Evolutionary conservation across 2,888 invertebrate genomes (phyloP), one percentile per base, ranked within the genome.

Genomic region (Stegana nigrithorax): DNA sequence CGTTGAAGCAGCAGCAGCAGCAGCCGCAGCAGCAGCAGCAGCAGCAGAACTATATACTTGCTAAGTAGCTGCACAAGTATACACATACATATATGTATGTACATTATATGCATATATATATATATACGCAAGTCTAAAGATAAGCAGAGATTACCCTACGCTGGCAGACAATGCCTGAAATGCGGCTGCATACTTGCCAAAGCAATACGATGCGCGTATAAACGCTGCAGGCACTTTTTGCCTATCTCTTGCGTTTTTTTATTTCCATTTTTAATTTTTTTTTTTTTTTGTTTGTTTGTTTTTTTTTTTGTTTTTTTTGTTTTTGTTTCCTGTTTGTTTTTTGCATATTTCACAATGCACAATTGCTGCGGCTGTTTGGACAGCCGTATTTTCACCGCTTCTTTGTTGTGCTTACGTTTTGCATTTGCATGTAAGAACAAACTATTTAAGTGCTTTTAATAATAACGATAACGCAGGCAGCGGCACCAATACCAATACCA

Each of bases 361-460:
- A 12, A 17, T 17, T 42, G 12, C 14, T 57, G 39, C 4, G 14
- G 10, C 19, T n/a, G 42, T n/a, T n/a, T n/a, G n/a, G n/a, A n/a
- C 26, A 57, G 60, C 50, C 26, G 26, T n/a, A 58, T 56, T 71
- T 65, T 67, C 59, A n/a, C n/a, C n/a, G n/a, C n/a, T n/a, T n/a
- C n/a, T n/a, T n/a, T n/a, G n/a, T n/a, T n/a, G n/a, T 71, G 64
- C 69, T 62, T 65, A 62, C 65, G 59, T 55, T 66, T 68, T 62
- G 66, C 67, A 66, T 65, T 64, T 71, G 66, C 69, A 67, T 73
- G 72, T 71, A 65, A 70, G 69, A 72, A 77, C 73, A 80, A 81
- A 77, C 74, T 69, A 69, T 71, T 79, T 70, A 73, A 76, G 67
- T 71, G 73, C 74, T 75, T 74, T 78, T 71, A 68, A 73, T 68